These are phyloP conservation scores for Notiomystis cincta DNA, from an alignment of 2,113 vertebrate species.

Conservation along the genomic window DNA sequence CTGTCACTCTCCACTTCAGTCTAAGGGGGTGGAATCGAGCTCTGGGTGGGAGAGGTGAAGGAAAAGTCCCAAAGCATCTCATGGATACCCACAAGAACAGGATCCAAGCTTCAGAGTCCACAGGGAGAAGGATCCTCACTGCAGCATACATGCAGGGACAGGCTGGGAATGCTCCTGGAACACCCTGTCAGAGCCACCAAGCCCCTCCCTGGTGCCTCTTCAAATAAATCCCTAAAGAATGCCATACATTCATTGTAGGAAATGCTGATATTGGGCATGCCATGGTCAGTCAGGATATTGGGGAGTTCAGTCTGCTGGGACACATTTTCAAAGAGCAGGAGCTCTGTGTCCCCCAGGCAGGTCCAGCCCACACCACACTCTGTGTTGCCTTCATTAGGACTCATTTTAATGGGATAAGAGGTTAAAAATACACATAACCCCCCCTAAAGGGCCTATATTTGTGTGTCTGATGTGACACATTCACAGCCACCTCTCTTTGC, in stretches of 20 bases:
- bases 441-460: not conserved
- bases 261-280: not conserved
- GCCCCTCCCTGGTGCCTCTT: not conserved
- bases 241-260: not conserved
- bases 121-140: not conserved
- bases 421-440: conserved; percentile 16
- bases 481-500: not conserved
- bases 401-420: not conserved
- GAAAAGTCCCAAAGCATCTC: not conserved
- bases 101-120: not conserved
- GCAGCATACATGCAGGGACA: accelerated
- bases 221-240: not conserved
- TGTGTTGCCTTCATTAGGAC: conserved; percentile 29
- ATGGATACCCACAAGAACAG: accelerated
- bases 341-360: not conserved
- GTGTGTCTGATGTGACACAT: accelerated
- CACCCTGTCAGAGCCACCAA: accelerated
- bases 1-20: not conserved
- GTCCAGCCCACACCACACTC: not conserved
- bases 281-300: not conserved
- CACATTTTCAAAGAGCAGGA: conserved; percentile 44
- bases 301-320: conserved; percentile 25
- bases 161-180: not conserved
- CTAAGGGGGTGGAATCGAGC: not conserved
- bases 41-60: not conserved